Base-by-base conservation (phyloP, 2,888 invertebrate genomes). In the Ophioninae sp. region DNA sequence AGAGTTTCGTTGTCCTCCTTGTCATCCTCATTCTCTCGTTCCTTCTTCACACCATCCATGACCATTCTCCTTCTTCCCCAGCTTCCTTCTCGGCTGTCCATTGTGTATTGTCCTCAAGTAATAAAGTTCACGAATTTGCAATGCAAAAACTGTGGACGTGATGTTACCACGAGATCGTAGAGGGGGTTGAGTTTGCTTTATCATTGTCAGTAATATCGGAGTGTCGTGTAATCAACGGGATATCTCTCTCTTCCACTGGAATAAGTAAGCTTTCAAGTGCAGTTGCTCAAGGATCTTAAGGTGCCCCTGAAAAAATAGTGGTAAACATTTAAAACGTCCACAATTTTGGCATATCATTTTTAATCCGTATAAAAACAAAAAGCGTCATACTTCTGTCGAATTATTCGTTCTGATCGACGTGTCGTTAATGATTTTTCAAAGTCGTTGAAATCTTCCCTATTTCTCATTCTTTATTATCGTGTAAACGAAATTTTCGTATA, bases 71-170 rank as follows among this genome's bases (percentile, higher is more conserved):
- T 50, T 50, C 50, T 44, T 13, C 10, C 17, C 50, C 13, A 50
- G 17, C 17, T 50, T 50, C 17, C 50, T 50, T 74, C 72, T 76
- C 73, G 67, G 85, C 73, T 81, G 62, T 73, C 85, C 75, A 81
- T 72, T 73, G 76, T 82, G 86, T 82, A 88, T 90, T 89, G 90
- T 88, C 87, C 83, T 82, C 83, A 86, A 85, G 85, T 88, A 89
- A 89, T 90, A 90, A 90, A 89, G 86, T 88, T 86, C 87, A 86
- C 82, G 85, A 86, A 91, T 90, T 89, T 90, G 90, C 90, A 90
- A 89, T 91, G 90, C 90, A 90, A 80, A 83, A 86, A 86, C 73
- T 69, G 21, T 79, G 78, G 30, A 76, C 65, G 68, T 79, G 84
- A 76, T 70, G 64, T 81, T 50, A 13, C 50, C 50, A 13, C 13